Conservation (phyloP, 2,888 invertebrate species). For the Ophion slaviceki region DNA sequence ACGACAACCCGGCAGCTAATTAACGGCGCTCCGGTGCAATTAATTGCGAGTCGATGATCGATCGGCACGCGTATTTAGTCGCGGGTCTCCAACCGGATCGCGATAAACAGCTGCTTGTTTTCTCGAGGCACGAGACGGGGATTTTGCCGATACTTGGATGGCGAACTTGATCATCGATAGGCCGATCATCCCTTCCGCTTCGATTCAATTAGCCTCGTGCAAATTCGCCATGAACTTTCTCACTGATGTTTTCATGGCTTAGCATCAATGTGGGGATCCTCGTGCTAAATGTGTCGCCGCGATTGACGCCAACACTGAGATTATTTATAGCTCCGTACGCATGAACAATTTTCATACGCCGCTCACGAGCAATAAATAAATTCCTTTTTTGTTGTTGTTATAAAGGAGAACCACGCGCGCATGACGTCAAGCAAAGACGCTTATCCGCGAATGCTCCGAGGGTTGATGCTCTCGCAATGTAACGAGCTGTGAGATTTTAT, state of each 20-base stretch:
- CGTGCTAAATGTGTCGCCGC: background rate
- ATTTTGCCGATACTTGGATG: background rate
- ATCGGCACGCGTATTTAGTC: slow-evolving; percentile 46
- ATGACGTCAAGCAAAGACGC: slow-evolving; percentile 53
- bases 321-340: slow-evolving; percentile 20
- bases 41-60: slow-evolving; percentile 66
- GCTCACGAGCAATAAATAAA: slow-evolving; percentile 57
- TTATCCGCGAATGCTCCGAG: background rate
- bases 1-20: slow-evolving; percentile 52
- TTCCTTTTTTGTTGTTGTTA: slow-evolving; percentile 37
- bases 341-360: slow-evolving; percentile 13
- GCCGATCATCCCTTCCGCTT: no score
- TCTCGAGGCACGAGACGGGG: slow-evolving; percentile 11
- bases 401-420: slow-evolving; percentile 36
- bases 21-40: slow-evolving; percentile 61
- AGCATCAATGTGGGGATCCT: background rate
- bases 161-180: background rate
- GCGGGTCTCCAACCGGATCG: slow-evolving; percentile 5
- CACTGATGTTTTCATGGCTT: background rate
- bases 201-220: no score
- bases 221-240: background rate
- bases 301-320: background rate
- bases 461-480: slow-evolving; percentile 51
- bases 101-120: slow-evolving; percentile 22
- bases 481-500: slow-evolving; percentile 58